Base-by-base conservation (phyloP, 2,888 invertebrate genomes). In the Oligia fasciuncula region DNA sequence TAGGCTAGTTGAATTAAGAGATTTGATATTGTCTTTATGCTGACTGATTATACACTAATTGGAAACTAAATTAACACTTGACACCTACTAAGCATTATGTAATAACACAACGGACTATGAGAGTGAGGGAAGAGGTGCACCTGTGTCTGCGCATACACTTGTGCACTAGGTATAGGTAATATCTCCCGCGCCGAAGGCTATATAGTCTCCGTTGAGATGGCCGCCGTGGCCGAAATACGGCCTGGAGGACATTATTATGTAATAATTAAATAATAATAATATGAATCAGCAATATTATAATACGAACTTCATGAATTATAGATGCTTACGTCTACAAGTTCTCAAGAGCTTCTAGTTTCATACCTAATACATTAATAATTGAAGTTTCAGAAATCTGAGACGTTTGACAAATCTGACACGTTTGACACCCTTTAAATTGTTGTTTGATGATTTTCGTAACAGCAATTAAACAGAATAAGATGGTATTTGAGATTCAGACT, bases 261-360 rank as follows among this genome's bases (percentile, higher is more conserved):
- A 29, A 29, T 29, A 29, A 1, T 29, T 1, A 29, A 29, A 29
- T 29, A 29, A 29, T 29, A 29, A 29, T 29, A 29, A 71, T 83
- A 40, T 63, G 46, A 83, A 71, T 83, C 65, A 73, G 60, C 66
- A 73, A 70, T 62, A 84, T 70, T 80, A 29, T 73, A 40, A 73
- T 82, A 73, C 62, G 14, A 54, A 73, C 6, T 80, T 80, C 65
- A 66, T 80, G 62, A 84, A 73, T 84, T 49, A 66, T 73, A 51
- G 62, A 84, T 68, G 54, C 62, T 63, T 60, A 54, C 14, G 54
- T 57, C 40, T 62, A 62, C 40, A 40, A n/a, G 13, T 46, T 67
- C 62, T 68, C 23, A 67, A 29, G 23, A 66, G 78, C 40, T 67
- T 68, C 54, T 54, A 19, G 71, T 83, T 83, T 71, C 84, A 14